A percentile compares a stretch with the other conserved stretches of the same genome.
These are phyloP conservation scores for Syrista parreyssii DNA, from an alignment of 2,888 invertebrate species.

Conservation along the genomic window DNA sequence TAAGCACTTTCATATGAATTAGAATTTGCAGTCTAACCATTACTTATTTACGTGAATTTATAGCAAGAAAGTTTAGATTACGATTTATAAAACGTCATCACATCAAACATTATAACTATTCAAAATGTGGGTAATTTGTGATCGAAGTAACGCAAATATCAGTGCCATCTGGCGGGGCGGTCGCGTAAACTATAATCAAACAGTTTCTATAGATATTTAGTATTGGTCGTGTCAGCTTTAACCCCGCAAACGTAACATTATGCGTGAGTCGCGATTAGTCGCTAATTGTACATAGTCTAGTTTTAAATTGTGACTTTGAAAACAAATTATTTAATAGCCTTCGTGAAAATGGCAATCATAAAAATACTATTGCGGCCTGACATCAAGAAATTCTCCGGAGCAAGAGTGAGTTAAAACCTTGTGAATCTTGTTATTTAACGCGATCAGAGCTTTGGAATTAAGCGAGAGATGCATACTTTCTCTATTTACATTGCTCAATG, in stretches of 20 bases:
- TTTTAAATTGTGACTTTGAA: neutral
- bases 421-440: neutral
- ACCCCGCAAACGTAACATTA: neutral
- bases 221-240: neutral
- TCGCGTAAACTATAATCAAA: neutral
- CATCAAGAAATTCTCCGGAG: constrained; percentile 48
- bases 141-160: neutral
- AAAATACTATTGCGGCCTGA: constrained; percentile 54
- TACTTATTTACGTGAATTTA: neutral
- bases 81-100: neutral
- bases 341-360: constrained; percentile 49
- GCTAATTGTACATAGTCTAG: neutral
- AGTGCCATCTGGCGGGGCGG: neutral
- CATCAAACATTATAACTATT: neutral
- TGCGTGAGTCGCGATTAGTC: neutral
- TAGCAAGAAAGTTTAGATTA: neutral
- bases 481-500: constrained; percentile 8
- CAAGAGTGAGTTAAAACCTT: constrained; percentile 50
- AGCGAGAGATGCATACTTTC: neutral
- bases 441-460: neutral
- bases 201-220: neutral
- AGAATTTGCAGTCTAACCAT: neutral
- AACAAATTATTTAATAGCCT: neutral
- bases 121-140: neutral
- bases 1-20: neutral